These are phyloP conservation scores for Pterocles gutturalis DNA, from an alignment of 2,113 vertebrate species.

Conservation along the genomic window DNA sequence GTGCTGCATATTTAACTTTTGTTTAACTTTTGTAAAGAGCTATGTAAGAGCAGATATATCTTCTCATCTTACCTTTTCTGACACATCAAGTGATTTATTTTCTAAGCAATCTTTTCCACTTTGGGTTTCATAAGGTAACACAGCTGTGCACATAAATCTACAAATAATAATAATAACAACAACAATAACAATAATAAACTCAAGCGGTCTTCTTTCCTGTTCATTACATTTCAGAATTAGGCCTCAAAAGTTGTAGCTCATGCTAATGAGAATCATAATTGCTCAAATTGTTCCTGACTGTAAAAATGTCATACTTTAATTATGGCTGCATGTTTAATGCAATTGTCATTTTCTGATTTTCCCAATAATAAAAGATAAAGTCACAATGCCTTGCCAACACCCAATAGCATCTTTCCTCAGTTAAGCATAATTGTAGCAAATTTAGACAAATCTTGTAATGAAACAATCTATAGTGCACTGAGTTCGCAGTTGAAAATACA, in stretches of 20 bases:
- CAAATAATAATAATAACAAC: neutral
- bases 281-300: neutral
- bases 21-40: neutral
- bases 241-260: neutral
- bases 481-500: neutral
- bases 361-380: neutral
- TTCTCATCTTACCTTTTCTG: neutral
- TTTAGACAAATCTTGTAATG: neutral
- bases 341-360: neutral
- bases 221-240: neutral
- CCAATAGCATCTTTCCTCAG: neutral
- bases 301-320: neutral
- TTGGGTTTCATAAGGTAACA: neutral
- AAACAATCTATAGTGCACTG: neutral
- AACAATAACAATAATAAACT: neutral
- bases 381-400: neutral
- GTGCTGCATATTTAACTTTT: neutral
- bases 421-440: neutral
- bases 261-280: neutral
- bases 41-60: neutral
- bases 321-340: neutral
- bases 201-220: neutral
- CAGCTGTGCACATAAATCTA: neutral
- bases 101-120: neutral
- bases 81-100: neutral